Evolutionary conservation across 2,797 vertebrate genomes (phyloP).

Genomic region (Malacoraja senta): DNA sequence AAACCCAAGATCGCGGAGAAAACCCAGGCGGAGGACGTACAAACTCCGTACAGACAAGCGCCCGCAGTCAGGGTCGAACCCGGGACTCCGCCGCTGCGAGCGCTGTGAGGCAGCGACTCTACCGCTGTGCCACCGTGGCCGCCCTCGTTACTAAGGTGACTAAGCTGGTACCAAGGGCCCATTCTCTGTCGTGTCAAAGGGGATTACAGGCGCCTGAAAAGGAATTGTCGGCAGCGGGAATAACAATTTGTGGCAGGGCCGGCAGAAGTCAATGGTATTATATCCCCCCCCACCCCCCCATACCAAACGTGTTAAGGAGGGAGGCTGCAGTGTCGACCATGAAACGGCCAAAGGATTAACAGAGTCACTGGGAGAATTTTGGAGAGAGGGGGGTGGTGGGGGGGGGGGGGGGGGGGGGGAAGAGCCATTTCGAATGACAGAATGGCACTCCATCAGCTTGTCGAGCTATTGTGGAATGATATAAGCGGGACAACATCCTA

Average conservation of each 20-base stretch:
- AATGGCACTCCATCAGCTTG: slow-evolving; percentile 14
- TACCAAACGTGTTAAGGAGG: slow-evolving; percentile 18
- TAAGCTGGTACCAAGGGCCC: slow-evolving; percentile 14
- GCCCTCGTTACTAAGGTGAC: too few species aligned
- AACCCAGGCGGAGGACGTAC: too few species aligned
- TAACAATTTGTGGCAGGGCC: slow-evolving; percentile 27
- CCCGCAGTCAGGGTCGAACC: too few species aligned
- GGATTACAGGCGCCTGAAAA: neutral
- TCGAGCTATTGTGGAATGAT: slow-evolving; percentile 21
- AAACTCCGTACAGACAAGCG: too few species aligned
- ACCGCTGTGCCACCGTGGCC: too few species aligned
- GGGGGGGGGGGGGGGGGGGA: neutral
- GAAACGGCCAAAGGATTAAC: slow-evolving; percentile 25
- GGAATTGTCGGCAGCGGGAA: slow-evolving; percentile 16
- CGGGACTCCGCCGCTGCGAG: too few species aligned
- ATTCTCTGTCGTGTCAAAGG: slow-evolving; percentile 30
- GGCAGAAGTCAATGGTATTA: slow-evolving; percentile 28
- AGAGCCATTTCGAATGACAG: slow-evolving; percentile 6
- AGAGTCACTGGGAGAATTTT: neutral
- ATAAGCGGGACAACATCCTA: slow-evolving; percentile 42
- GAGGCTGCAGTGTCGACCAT: neutral
- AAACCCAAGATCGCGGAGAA: too few species aligned
- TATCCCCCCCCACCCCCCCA: too few species aligned
- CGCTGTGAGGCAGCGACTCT: too few species aligned
- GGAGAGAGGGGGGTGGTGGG: neutral